A percentile compares a stretch with the other conserved stretches of the same genome.
phyloP scores from a whole-genome alignment of 2,888 invertebrate genomes.

The Gonocerus acuteangulatus region DNA sequence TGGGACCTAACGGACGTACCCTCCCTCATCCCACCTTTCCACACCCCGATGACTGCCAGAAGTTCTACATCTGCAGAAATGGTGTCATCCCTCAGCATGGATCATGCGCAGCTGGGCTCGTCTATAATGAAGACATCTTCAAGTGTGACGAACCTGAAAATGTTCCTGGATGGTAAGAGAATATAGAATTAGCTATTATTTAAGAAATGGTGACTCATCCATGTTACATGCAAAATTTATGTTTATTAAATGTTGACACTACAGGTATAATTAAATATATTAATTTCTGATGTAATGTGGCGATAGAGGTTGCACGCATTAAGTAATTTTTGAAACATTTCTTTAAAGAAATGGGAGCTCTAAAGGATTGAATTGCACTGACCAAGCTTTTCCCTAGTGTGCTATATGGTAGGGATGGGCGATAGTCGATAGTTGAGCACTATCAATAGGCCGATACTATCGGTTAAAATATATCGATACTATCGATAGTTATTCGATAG shows the following conservation, averaged over 20 bases:
- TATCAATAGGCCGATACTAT: too few species aligned
- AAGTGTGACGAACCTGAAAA: slow-evolving; percentile 69
- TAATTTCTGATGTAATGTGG: too few species aligned
- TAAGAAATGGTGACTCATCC: too few species aligned
- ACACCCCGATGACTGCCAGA: slow-evolving; percentile 71
- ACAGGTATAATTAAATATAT: neutral
- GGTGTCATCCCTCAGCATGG: slow-evolving; percentile 68
- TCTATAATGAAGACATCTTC: slow-evolving; percentile 69
- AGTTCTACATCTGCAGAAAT: slow-evolving; percentile 74
- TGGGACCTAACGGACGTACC: slow-evolving; percentile 59
- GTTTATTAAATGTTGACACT: neutral
- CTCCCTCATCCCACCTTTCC: slow-evolving; percentile 70
- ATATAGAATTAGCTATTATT: neutral
- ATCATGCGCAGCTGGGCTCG: slow-evolving; percentile 62
- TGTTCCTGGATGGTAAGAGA: slow-evolving; percentile 65
- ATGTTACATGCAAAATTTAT: neutral
- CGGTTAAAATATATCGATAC: too few species aligned
- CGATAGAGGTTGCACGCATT: too few species aligned
- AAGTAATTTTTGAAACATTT: too few species aligned
- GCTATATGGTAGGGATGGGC: too few species aligned
- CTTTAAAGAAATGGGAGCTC: too few species aligned
- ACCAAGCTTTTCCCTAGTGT: too few species aligned
- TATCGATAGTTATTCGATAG: too few species aligned
- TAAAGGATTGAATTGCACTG: too few species aligned
- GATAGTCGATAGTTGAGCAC: too few species aligned